Evolutionary conservation across 2,888 invertebrate genomes (phyloP), one percentile per base, ranked within the genome.

Genomic region (Brenthis ino): DNA sequence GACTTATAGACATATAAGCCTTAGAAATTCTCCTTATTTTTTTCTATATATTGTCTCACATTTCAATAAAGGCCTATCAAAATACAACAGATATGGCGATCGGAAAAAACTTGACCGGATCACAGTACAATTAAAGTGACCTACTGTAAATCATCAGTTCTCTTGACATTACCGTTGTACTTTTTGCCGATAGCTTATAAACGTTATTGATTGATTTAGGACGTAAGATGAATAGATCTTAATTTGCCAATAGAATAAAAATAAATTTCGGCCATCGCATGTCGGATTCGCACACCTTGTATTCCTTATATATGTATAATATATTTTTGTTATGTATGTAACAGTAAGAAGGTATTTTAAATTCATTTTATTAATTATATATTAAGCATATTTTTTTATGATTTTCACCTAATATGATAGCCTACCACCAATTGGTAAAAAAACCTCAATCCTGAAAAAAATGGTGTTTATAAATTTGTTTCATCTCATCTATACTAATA

Each of bases 151-250:
- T 64, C 63, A 55, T 43, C 64, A 60, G 58, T 53, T 57, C 50
- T 64, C 48, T 43, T 33, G 55, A 54, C 65, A 67, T 67, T 68
- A 74, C 75, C 72, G 74, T 72, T 74, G 68, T 70, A 55, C 61
- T 67, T 71, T 70, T 70, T 67, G 54, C 53, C 24, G 58, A 69
- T 57, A 58, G 56, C 47, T 69, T 67, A 63, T 57, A 68, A 60
- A 57, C 54, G 50, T 67, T 69, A 68, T 70, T 73, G 66, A 74
- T 75, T 71, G 69, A 74, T 74, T 69, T 74, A 68, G 72, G 68
- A 71, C 72, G 57, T 73, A 67, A 68, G 70, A 56, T 73, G 72
- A 73, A 73, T 73, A 73, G 72, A 63, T 57, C 61, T 68, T 70
- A 65, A 73, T 72, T 69, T 64, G 54, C 53, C 53, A 64, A 37